Conservation (phyloP, 2,888 invertebrate genomes). For the Catocala fraxini region DNA sequence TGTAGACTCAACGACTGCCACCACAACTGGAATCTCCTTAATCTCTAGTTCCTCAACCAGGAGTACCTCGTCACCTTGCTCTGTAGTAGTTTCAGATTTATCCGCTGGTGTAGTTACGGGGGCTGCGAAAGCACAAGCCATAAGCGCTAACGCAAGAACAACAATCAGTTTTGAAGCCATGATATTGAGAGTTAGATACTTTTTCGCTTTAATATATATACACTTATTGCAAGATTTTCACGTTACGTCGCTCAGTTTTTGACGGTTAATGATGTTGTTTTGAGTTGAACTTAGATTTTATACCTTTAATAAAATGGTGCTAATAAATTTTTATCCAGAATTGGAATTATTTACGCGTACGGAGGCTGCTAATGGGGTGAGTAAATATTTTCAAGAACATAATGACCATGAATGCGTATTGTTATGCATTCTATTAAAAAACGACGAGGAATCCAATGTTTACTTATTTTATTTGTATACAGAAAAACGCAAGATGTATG, state of each 20-base stretch:
- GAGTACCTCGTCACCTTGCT: slow-evolving; percentile 51
- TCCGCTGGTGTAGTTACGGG: slow-evolving; percentile 60
- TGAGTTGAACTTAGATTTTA: slow-evolving; percentile 66
- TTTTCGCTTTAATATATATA: slow-evolving; percentile 56
- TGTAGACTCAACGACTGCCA: slow-evolving; percentile 55
- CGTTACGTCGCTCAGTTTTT: slow-evolving; percentile 48
- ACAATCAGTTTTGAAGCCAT: slow-evolving; percentile 70
- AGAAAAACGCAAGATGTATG: slow-evolving; percentile 42
- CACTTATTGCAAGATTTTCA: slow-evolving; percentile 39
- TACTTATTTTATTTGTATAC: slow-evolving; percentile 51
- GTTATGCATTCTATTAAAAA: slow-evolving; percentile 67
- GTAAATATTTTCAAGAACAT: slow-evolving; percentile 81
- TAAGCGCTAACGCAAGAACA: slow-evolving; percentile 69
- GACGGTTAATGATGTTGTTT: slow-evolving; percentile 34
- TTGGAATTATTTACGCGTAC: slow-evolving; percentile 75
- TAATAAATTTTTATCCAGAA: slow-evolving; percentile 74
- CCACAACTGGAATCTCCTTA: slow-evolving; percentile 66
- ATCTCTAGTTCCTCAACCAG: slow-evolving; percentile 66
- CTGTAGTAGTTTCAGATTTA: slow-evolving; percentile 55
- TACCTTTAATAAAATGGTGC: slow-evolving; percentile 71
- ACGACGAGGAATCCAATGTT: slow-evolving; percentile 57
- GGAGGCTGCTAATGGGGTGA: slow-evolving; percentile 62
- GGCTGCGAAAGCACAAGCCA: slow-evolving; percentile 60
- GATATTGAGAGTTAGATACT: slow-evolving; percentile 67
- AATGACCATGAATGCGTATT: slow-evolving; percentile 79